Base-by-base conservation (phyloP, 2,797 vertebrate genomes). In the Hafferia zeledoni region DNA sequence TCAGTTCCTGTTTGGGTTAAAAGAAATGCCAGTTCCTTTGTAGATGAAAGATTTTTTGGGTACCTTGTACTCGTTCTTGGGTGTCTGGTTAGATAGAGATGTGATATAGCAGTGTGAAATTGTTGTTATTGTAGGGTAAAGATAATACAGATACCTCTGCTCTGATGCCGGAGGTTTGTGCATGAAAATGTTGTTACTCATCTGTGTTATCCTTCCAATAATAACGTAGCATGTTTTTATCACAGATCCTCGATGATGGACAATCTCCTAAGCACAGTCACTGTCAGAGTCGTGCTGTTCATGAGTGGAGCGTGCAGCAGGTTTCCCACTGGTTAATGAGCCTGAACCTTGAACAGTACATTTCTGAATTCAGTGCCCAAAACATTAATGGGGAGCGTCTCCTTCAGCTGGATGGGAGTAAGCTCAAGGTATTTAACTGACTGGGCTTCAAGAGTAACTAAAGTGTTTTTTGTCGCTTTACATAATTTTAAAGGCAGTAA, bases 301-400 rank as follows among this genome's bases (percentile, higher is more conserved):
- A 97, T 4, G 99, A 99, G 49, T 99, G 99, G 99, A 99, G 97
- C 9, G 97, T 98, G 80, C 99, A 99, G 96, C 99, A 99, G 92
- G 99, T 99, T 88, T 98, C 98, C 47, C 98, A 98, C 97, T 99
- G 99, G 99, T 96, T 99, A 47, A 97, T 97, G 97, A 99, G 98
- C 91, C 98, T 99, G 81, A 98, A 98, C 97, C 97, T 99, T 96
- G 99, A 99, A 83, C 99, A 98, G 59, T 98, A 99, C 70, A 98
- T 99, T 95, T 97, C 98, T 50, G 98, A 99, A 98, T 99, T 99
- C 98, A 99, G 98, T 96, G 98, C 99, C 98, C 99, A 99, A 94
- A 99, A 98, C 93, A 96, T 99, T 89, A 98, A 99, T 12, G 99
- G 99, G 94, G 98, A 99, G 56, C 98, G 98, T 86, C 98, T 99